Conservation (phyloP, 2,797 vertebrate genomes). For the Cyclopterus lumpus region DNA sequence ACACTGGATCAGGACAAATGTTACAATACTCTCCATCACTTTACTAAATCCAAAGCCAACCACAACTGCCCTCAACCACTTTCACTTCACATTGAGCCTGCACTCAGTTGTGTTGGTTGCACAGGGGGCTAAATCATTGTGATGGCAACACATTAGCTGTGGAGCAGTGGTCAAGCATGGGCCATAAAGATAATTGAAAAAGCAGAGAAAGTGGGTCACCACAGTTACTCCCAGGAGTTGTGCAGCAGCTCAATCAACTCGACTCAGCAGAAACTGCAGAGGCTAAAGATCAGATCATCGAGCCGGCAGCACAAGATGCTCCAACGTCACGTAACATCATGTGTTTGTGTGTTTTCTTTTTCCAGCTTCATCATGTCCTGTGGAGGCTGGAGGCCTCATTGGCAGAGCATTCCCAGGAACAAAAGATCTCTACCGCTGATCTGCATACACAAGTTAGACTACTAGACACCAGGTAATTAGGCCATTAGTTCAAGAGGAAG, state of each 20-base stretch:
- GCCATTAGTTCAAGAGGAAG: constrained; percentile 24
- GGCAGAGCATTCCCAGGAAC: constrained; percentile 74
- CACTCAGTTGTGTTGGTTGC: constrained; percentile 24
- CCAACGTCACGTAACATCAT: not conserved
- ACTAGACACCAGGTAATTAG: constrained; percentile 84
- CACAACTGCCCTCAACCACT: constrained; percentile 12
- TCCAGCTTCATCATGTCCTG: constrained; percentile 82
- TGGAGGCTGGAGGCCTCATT: constrained; percentile 80
- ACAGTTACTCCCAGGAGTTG: constrained; percentile 23
- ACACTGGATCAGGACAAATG: constrained; percentile 12
- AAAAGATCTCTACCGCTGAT: constrained; percentile 79
- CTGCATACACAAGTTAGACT: constrained; percentile 81
- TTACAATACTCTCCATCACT: constrained; percentile 16
- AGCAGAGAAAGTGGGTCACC: constrained; percentile 55
- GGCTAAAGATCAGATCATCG: constrained; percentile 33
- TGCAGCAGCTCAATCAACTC: constrained; percentile 13
- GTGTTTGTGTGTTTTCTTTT: constrained; percentile 29
- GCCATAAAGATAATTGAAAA: constrained; percentile 78
- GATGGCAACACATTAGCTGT: constrained; percentile 69
- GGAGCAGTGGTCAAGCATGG: constrained; percentile 62
- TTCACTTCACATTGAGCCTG: constrained; percentile 4
- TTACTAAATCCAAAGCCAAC: constrained; percentile 28
- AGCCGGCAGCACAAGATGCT: not conserved
- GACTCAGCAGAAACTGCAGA: constrained; percentile 44
- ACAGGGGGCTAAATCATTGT: constrained; percentile 67